Evolutionary conservation across 2,113 vertebrate species (phyloP), one percentile per base, ranked within the genome.

Genomic region (Oryzias melastigma): DNA sequence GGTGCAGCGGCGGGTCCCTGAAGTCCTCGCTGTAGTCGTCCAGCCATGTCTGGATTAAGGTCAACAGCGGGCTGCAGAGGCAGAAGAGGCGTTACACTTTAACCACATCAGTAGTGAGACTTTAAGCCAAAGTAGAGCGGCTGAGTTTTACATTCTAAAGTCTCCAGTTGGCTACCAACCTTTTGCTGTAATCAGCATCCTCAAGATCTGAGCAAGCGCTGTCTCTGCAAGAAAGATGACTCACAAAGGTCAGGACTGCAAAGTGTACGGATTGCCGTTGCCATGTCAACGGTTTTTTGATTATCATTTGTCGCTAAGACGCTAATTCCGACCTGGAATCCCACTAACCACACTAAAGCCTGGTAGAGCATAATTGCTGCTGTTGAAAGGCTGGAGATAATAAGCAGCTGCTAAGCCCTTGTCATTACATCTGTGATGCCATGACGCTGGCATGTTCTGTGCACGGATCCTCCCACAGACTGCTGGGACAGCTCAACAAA

Each of bases 21-120:
- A 96, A 92, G 81, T 95, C 95, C 57, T 92, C 92, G 5, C 91
- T 90, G 78, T 92, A 93, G 60, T 93, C 91, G 12, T 89, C 92
- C 48, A 96, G 76, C 95, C 95, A 96, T 40, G 75, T 90, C 61
- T 94, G 92, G 49, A 92, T 62, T 5, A 92, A 73, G 54, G 76
- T 57, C 76, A 87, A 48, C 80, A 95, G 82, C 22, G 90, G 69
- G 0, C 91, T 93, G 55, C 69, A 52, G 49, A 29, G 44, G 48
- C 1, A 18, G 25, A 25, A 50, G 15, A 46, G 18, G n/a, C 0
- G 29, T 70, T 29, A 77, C 14, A 25, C 20, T 40, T 58, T 57
- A 70, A 75, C 49, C 35, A n/a, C 2, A 53, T 4, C 56, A 50
- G 41, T 19, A 50, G 41, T 19, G 4, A 58, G 27, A 67, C 27